Evolutionary conservation across 2,888 invertebrate species (phyloP), one percentile per base, ranked within the genome.

Genomic region (Microctonus hyperodae): DNA sequence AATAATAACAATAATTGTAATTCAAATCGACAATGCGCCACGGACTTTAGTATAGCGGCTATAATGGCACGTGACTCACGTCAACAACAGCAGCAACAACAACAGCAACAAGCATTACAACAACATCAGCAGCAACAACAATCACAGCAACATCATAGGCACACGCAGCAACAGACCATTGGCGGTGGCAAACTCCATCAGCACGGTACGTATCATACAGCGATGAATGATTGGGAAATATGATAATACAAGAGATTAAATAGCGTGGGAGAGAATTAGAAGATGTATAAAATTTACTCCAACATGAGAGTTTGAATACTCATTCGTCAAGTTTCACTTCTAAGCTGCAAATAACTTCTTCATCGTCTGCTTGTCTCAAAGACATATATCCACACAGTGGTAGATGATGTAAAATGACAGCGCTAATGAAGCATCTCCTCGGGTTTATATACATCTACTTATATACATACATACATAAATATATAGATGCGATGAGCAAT

Each of bases 31-130:
- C 91, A 92, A 76, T 91, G 92, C 87, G 95, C 95, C 85, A 96
- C 96, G 73, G 96, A 97, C 88, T 97, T 97, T 88, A 95, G 95
- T 85, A 96, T 96, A 80, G 96, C 95, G 71, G 96, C 96, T 79
- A 96, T 97, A 84, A 96, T 97, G 94, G 94, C 95, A 83, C 85
- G 89, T 64, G 89, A 90, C 81, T 86, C 87, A 37, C 79, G 86
- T 23, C 86, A 86, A 58, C 88, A 89, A 75, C 85, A 89, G 69
- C 88, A 88, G 78, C 88, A 88, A 81, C 83, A 87, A 69, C 74
- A 73, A 28, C 74, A 69, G 53, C 67, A 71, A 61, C 86, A 86
- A n/a, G n/a, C n/a, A n/a, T n/a, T n/a, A 58, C 88, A 89, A 75
- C 85, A 89, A 69, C 88, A 88, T 78, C 88, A 88, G 81, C 83